Evolutionary conservation across 1,140 invertebrate genomes (phyloP), one percentile per base, ranked within the genome.

Genomic region (Stenopsyche tienmushanensis): DNA sequence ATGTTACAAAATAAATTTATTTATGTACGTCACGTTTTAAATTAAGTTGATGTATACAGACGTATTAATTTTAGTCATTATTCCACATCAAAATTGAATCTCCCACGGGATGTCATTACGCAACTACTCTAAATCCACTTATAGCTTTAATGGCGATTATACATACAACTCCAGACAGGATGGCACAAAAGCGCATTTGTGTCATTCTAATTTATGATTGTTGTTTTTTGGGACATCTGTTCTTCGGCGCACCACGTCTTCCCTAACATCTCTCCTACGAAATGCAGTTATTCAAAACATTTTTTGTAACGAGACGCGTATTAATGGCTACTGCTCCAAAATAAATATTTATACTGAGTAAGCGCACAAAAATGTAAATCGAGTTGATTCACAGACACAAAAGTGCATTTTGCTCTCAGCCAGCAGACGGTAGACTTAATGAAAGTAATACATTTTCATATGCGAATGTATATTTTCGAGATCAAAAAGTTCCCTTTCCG

Each of bases 231-330:
- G n/a, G n/a, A n/a, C n/a, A n/a, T n/a, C n/a, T n/a, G n/a, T n/a
- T n/a, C n/a, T n/a, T n/a, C n/a, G 17, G 17, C 44, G 44, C 17
- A 47, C 5, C 44, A 7, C 10, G 10, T 8, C 44, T 15, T 18
- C 44, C 17, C 10, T 15, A 47, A 20, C 44, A 20, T 47, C 18
- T 7, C 5, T 5, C 5, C 8, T 47, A 15, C 5, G 7, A 8
- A 8, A 47, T 47, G 7, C 44, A 47, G 44, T 47, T 47, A 47
- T 47, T 47, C 44, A 47, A 15, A 47, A 47, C 44, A 47, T 47
- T 47, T 47, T 47, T 47, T 47, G 7, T 47, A 47, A 20, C 18
- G 17, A 13, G 44, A 8, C 17, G 18, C 13, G 44, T 47, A 47
- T 47, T 47, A 47, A 47, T 47, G 44, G 10, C 17, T 47, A n/a